These are phyloP conservation scores for Volucella inflata DNA, from an alignment of 2,888 invertebrate species.

Conservation along the genomic window DNA sequence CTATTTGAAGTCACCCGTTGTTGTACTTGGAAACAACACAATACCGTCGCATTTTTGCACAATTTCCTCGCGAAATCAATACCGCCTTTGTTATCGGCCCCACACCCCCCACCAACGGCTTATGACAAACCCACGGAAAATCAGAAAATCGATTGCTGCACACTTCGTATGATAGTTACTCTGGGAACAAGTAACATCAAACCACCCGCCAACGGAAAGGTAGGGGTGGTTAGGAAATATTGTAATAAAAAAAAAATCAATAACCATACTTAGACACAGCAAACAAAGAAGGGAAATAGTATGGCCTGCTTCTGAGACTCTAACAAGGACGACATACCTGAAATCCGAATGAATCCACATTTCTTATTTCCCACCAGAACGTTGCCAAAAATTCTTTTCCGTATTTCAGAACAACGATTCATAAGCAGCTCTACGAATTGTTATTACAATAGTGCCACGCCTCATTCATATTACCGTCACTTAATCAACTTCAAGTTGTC, in stretches of 20 bases:
- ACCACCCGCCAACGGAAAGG: not conserved
- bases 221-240: not conserved
- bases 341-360: constrained; percentile 55
- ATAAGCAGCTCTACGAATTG: not conserved
- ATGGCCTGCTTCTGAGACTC: not conserved
- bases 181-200: not conserved
- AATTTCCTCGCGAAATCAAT: constrained; percentile 24
- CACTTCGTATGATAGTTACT: not conserved
- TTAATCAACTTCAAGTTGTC: constrained; percentile 58
- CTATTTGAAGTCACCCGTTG: not conserved
- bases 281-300: too few species aligned
- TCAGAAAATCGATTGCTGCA: constrained; percentile 44
- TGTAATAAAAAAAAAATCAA: constrained; percentile 11
- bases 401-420: not conserved
- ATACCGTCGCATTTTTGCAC: not conserved
- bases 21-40: not conserved
- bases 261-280: not conserved
- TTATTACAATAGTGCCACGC: not conserved
- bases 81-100: not conserved
- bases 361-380: constrained; percentile 1
- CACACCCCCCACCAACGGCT: not conserved
- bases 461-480: constrained; percentile 5
- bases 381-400: constrained; percentile 14
- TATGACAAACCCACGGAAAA: constrained; percentile 9
- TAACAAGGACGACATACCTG: constrained; percentile 20